Evolutionary conservation across 2,888 invertebrate genomes (phyloP), one percentile per base, ranked within the genome.

Genomic region (Anthophora plumipes): DNA sequence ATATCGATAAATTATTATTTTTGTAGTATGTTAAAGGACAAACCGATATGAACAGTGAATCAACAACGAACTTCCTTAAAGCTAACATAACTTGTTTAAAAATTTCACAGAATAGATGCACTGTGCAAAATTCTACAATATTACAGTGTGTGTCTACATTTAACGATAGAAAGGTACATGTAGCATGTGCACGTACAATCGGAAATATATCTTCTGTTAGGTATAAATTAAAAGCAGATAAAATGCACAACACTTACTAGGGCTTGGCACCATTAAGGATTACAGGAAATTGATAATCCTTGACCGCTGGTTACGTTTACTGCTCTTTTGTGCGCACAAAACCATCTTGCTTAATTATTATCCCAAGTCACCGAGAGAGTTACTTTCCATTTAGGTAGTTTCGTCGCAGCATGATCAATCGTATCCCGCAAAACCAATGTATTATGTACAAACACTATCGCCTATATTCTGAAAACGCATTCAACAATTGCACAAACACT

Each of bases 351-450:
- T 72, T 67, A 83, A 85, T 86, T 72, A 77, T 78, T 74, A 73
- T 84, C 63, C 68, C 59, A 54, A 59, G 73, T 73, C 63, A 78
- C 76, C 76, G 66, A 37, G 67, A 55, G 68, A 76, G 74, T 77
- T 76, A 86, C 85, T 86, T 86, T 86, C 77, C 86, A 86, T 85
- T 86, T 85, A 82, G 71, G 75, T 80, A 68, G 73, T 71, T 66
- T 66, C 70, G 77, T 76, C 80, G 84, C 82, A 82, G 55, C 77
- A 76, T 77, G 70, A 86, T 86, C 84, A 86, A 86, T 86, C 78
- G 77, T 69, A 77, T 54, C 69, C 69, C 70, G 71, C 78, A 66
- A 71, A 77, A 31, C 69, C 75, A 61, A 77, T 41, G 41, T 78
- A 76, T 77, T 69, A 76, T 67, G 68, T 68, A 46, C 72, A 22